These are phyloP conservation scores for Alectoris magna DNA, from an alignment of 2,797 vertebrate species.

Conservation along the genomic window DNA sequence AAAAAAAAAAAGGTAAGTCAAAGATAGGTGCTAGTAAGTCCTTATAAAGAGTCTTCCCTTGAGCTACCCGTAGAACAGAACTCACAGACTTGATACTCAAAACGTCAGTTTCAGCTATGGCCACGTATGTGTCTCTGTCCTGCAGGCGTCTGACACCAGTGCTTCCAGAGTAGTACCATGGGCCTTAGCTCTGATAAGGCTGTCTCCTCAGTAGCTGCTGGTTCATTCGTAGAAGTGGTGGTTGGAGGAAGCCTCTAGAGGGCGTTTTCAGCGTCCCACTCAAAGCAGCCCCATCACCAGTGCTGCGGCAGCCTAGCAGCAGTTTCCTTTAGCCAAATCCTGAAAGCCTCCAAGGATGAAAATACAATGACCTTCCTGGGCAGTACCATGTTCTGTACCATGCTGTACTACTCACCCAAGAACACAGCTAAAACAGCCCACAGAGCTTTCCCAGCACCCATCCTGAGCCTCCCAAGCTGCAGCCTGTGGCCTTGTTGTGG, in stretches of 20 bases:
- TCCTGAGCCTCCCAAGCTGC: background rate
- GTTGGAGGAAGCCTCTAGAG: background rate
- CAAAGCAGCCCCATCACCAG: background rate
- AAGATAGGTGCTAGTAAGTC: background rate
- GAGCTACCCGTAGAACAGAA: background rate
- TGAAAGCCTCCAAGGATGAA: background rate
- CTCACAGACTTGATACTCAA: background rate
- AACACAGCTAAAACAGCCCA: background rate
- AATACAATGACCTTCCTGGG: background rate
- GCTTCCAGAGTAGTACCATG: background rate
- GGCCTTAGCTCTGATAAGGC: too few relatives aligned
- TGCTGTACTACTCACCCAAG: background rate
- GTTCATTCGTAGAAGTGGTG: background rate
- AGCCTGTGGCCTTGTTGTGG: background rate
- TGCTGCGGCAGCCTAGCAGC: background rate
- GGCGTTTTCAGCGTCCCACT: background rate
- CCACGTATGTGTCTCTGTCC: background rate
- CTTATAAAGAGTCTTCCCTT: background rate
- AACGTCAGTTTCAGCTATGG: too few relatives aligned
- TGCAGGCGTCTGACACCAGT: background rate
- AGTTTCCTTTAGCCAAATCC: background rate
- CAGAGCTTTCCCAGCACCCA: background rate
- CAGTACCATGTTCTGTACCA: background rate
- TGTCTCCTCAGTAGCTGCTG: background rate
- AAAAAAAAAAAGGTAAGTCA: background rate